Base-by-base conservation (phyloP, 1,140 invertebrate species). In the Ptiloglossa arizonensis region DNA sequence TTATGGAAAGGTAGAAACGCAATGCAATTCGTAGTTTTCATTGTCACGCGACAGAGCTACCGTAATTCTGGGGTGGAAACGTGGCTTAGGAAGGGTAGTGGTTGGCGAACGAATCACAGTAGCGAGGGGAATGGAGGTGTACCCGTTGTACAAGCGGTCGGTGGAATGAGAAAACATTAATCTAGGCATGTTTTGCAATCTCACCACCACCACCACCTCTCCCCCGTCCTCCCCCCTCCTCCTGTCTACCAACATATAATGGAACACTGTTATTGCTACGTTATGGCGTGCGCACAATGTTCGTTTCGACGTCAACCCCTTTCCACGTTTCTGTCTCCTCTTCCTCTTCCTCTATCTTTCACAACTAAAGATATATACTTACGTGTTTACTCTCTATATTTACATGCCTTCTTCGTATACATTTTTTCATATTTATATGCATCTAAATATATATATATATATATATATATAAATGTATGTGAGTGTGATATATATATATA, bases 121-220 rank as follows among this genome's bases (percentile, higher is more conserved):
- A 79, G 79, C 80, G 87, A 85, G 82, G 59, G 83, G 82, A 78
- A 77, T 68, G 29, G 56, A 64, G 75, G 73, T 72, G 60, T 44
- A 48, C 48, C 57, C 66, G 69, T 81, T 79, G 79, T 84, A 81
- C 82, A 85, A 85, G 79, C 80, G 85, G 84, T 80, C 82, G 76
- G 83, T 85, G 90, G 90, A 80, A 91, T 92, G 91, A 91, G 91
- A 92, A 92, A 92, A 91, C 90, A 92, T 92, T 92, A 92, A 93
- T 92, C 92, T 92, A 91, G 91, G 87, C 90, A 91, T 90, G 91
- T 93, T 92, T 92, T 91, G 92, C 86, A 91, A 91, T 93, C 90
- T 92, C 87, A 78, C 87, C 80, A 67, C 87, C 80, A 76, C 66
- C 63, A 54, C 62, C 41, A 17, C 46, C 59, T 35, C 60, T 22